Percentiles rank a stretch among this genome's conserved stretches.
Evolutionary conservation across 2,113 vertebrate species (phyloP).

Genomic region (Nymphicus hollandicus): DNA sequence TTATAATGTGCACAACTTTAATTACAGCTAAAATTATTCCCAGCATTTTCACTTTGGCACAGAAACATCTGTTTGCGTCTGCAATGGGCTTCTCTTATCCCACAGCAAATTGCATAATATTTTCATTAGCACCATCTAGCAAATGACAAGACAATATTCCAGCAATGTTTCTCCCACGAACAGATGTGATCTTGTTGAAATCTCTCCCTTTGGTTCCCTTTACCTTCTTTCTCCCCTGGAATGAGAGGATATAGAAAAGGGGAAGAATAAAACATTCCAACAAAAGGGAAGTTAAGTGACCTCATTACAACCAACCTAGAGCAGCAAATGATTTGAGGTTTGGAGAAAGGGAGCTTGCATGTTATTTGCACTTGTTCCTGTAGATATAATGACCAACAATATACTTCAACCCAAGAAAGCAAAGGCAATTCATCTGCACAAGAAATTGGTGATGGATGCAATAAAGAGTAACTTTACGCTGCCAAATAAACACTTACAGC

Average conservation of each 20-base stretch:
- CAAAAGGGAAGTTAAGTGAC: not conserved
- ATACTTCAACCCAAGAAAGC: not conserved
- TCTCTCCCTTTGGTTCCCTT: conserved; percentile 50
- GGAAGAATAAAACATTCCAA: not conserved
- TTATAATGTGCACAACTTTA: conserved; percentile 53
- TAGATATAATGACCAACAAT: not conserved
- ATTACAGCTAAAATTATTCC: conserved; percentile 74
- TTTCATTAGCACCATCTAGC: conserved; percentile 50
- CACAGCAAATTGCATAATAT: conserved; percentile 51
- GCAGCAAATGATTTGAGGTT: not conserved
- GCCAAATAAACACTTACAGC: not conserved
- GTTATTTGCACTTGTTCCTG: not conserved
- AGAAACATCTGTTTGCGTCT: conserved; percentile 74
- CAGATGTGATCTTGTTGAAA: conserved; percentile 52
- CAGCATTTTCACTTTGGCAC: conserved; percentile 41
- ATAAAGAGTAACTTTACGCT: not conserved
- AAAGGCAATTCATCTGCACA: not conserved
- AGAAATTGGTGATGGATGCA: not conserved
- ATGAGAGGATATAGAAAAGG: not conserved
- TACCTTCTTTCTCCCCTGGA: conserved; percentile 10
- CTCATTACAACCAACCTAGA: not conserved
- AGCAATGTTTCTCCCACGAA: conserved; percentile 31
- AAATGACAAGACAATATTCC: conserved; percentile 37
- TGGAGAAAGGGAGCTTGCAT: not conserved
- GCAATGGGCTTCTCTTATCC: conserved; percentile 39